These are phyloP conservation scores for Trididemnum clinides DNA, from an alignment of 23 tunicate genomes.

Conservation along the genomic window DNA sequence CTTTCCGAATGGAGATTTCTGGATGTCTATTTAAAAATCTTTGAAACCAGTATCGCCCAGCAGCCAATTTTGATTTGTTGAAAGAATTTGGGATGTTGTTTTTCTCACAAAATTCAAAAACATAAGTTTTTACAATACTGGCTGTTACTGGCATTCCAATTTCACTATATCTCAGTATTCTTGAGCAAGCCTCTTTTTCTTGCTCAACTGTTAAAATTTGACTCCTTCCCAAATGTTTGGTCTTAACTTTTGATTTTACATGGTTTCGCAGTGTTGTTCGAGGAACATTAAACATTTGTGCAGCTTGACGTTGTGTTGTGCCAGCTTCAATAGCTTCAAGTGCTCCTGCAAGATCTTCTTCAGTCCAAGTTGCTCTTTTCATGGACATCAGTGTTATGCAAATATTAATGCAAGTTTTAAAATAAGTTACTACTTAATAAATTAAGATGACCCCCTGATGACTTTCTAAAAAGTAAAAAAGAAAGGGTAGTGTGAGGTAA, in stretches of 20 bases:
- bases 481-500: no score
- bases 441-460: no score
- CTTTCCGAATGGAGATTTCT: slow-evolving; percentile 9
- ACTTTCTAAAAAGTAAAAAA: no score
- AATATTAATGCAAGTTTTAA: no score
- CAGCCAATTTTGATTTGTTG: slow-evolving; percentile 1
- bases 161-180: slow-evolving; percentile 2
- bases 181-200: background rate
- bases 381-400: slow-evolving; percentile 12
- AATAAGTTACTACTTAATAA: no score
- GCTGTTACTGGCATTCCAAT: slow-evolving; percentile 31
- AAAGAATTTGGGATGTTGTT: slow-evolving; percentile 26
- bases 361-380: slow-evolving; percentile 35
- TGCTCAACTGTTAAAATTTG: slow-evolving; percentile 21
- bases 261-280: slow-evolving; percentile 34
- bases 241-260: background rate
- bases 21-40: slow-evolving; percentile 10
- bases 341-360: slow-evolving; percentile 31
- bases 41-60: slow-evolving; percentile 23
- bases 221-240: slow-evolving; percentile 25
- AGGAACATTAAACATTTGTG: slow-evolving; percentile 8
- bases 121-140: slow-evolving; percentile 3
- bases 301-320: slow-evolving; percentile 2
- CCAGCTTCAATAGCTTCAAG: slow-evolving; percentile 35
- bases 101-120: slow-evolving; percentile 29